These are phyloP conservation scores for Pollenia griseotomentosa DNA, from an alignment of 2,888 invertebrate genomes.

Conservation along the genomic window DNA sequence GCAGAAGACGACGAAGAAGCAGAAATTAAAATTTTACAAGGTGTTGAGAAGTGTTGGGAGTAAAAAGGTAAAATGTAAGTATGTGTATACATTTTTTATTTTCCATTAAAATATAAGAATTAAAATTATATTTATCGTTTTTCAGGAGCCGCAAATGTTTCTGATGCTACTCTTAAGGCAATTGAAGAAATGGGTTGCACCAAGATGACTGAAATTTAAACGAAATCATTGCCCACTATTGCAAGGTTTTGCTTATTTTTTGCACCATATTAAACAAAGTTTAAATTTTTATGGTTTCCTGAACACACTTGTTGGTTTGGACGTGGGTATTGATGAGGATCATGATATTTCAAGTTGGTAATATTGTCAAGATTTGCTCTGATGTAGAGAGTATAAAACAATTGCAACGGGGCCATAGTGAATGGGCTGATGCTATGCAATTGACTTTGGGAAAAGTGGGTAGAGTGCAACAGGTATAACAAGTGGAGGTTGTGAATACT, in stretches of 20 bases:
- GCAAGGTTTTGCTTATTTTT: no score
- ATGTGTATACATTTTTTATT: no score
- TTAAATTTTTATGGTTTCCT: no score
- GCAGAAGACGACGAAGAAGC: no score
- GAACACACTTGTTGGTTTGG: conserved; percentile 96
- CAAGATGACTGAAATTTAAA: conserved; percentile 97
- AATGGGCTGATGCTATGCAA: conserved; percentile 99
- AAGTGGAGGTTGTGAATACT: conserved; percentile 98
- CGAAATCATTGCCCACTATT: conserved; percentile 93
- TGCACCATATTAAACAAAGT: no score
- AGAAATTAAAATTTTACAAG: no score
- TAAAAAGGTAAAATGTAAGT: no score
- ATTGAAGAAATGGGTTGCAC: conserved; percentile 96
- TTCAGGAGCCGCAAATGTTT: no score
- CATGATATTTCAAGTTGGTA: conserved; percentile 98
- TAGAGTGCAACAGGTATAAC: conserved; percentile 98
- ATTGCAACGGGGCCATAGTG: conserved; percentile 96
- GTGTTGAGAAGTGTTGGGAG: no score
- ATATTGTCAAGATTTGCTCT: conserved; percentile 97
- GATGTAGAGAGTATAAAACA: conserved; percentile 97
- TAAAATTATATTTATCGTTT: no score
- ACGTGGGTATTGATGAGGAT: conserved; percentile 98
- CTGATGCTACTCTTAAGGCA: conserved; percentile 92
- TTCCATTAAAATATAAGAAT: no score
- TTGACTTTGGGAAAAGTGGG: conserved; percentile 98